Evolutionary conservation across 2,888 invertebrate genomes (phyloP).

Genomic region (Drosophila cognata): DNA sequence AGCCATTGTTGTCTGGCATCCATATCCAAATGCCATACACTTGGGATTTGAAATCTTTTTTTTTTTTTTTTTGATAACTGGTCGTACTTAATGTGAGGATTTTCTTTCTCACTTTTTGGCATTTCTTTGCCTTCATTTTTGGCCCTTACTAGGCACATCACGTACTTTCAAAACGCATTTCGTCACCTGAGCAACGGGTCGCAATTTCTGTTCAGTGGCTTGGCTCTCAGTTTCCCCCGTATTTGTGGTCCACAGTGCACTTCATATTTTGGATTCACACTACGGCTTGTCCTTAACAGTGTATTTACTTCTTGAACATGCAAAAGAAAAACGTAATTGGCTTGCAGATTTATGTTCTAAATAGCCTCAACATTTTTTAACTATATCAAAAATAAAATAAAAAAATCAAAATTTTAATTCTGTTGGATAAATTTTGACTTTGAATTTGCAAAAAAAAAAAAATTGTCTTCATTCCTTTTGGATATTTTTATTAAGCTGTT

Average conservation of each 20-base stretch:
- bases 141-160: constrained; percentile 65
- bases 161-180: constrained; percentile 71
- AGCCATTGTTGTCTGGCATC: constrained; percentile 70
- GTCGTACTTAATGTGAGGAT: constrained; percentile 43
- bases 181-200: constrained; percentile 68
- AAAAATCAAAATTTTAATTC: not conserved
- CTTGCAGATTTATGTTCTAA: not conserved
- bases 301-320: not conserved
- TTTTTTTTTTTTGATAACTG: not conserved
- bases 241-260: not conserved
- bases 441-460: not conserved
- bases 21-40: constrained; percentile 29
- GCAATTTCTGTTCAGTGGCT: constrained; percentile 49
- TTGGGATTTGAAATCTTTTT: constrained; percentile 52
- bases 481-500: not conserved
- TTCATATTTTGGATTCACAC: not conserved
- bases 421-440: not conserved
- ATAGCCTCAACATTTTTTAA: not conserved
- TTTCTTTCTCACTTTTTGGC: constrained; percentile 19
- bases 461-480: not conserved
- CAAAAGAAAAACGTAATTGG: not conserved
- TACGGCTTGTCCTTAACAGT: not conserved
- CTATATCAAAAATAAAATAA: not conserved
- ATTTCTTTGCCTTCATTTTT: constrained; percentile 45
- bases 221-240: constrained; percentile 12